Percentiles rank a stretch among this genome's conserved stretches.
These are phyloP conservation scores for Phoenicopterus ruber DNA, from an alignment of 2,113 vertebrate species.

Conservation along the genomic window DNA sequence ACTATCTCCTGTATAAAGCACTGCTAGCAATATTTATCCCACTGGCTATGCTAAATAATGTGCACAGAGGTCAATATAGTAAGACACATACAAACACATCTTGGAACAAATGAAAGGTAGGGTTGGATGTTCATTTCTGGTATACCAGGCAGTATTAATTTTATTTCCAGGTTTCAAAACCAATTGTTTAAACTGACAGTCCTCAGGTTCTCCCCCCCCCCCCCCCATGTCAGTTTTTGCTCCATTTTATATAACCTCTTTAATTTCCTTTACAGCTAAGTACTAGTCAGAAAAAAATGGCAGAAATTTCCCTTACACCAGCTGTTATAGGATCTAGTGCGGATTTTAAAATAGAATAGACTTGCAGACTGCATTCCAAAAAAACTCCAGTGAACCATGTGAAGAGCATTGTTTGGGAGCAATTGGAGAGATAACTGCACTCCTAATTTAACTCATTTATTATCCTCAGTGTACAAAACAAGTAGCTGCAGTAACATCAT, in stretches of 20 bases:
- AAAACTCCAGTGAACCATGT: neutral
- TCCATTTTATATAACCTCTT: constrained; percentile 8
- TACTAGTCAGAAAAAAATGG: constrained; percentile 27
- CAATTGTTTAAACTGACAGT: neutral
- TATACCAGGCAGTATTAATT: neutral
- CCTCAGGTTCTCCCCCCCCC: neutral
- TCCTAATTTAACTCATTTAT: constrained; percentile 5
- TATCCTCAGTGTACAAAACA: constrained; percentile 25
- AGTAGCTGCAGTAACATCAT: neutral
- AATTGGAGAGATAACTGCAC: neutral
- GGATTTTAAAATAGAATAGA: constrained; percentile 46
- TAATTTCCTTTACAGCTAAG: constrained; percentile 35
- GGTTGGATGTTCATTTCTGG: neutral
- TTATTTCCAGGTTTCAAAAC: neutral
- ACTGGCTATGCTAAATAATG: neutral
- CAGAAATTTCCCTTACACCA: constrained; percentile 55
- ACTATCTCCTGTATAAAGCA: neutral
- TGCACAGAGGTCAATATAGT: neutral
- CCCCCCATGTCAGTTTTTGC: neutral
- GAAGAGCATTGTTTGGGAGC: constrained; percentile 22
- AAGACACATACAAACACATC: neutral
- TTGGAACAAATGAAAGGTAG: neutral
- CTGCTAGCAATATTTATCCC: neutral
- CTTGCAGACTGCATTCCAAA: neutral
- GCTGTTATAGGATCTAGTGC: neutral